A percentile compares a stretch with the other conserved stretches of the same genome.
These are phyloP conservation scores for Saccostrea glomerata DNA, from an alignment of 1,140 invertebrate species.

Conservation along the genomic window DNA sequence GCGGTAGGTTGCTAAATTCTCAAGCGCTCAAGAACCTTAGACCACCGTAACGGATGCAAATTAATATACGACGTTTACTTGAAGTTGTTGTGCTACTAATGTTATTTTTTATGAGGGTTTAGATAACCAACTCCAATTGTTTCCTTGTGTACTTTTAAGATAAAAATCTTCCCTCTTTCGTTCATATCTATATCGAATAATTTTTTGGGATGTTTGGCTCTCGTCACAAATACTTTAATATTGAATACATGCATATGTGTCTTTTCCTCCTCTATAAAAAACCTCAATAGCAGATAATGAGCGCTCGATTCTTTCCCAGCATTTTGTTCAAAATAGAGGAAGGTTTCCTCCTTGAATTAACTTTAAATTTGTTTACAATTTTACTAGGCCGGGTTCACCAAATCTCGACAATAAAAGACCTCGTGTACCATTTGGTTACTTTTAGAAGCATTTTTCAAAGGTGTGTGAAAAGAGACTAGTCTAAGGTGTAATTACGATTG, in stretches of 20 bases:
- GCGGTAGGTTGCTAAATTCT: conserved; percentile 35
- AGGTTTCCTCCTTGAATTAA: conserved; percentile 3
- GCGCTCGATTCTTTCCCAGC: not conserved
- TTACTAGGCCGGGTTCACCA: not conserved
- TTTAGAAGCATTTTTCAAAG: conserved; percentile 31
- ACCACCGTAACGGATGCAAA: conserved; percentile 35
- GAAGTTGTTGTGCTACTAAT: conserved; percentile 31
- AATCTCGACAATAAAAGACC: not conserved
- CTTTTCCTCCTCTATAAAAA: not conserved
- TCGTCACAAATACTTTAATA: not conserved
- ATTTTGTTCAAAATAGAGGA: not conserved
- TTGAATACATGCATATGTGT: not conserved
- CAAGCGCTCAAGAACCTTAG: conserved; percentile 16
- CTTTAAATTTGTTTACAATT: conserved; percentile 3
- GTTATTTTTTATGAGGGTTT: conserved; percentile 33
- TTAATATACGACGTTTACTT: conserved; percentile 35
- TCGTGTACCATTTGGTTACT: conserved; percentile 31
- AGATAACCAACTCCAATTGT: conserved; percentile 29
- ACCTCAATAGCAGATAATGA: not conserved
- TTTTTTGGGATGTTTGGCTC: not conserved
- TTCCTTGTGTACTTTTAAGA: conserved; percentile 26
- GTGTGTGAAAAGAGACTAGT: conserved; percentile 5
- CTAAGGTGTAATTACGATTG: conserved; percentile 8
- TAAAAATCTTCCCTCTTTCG: conserved; percentile 1
- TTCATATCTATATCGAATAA: conserved; percentile 11